Evolutionary conservation across 2,113 vertebrate species (phyloP), one percentile per base, ranked within the genome.

Genomic region (Ictalurus furcatus): DNA sequence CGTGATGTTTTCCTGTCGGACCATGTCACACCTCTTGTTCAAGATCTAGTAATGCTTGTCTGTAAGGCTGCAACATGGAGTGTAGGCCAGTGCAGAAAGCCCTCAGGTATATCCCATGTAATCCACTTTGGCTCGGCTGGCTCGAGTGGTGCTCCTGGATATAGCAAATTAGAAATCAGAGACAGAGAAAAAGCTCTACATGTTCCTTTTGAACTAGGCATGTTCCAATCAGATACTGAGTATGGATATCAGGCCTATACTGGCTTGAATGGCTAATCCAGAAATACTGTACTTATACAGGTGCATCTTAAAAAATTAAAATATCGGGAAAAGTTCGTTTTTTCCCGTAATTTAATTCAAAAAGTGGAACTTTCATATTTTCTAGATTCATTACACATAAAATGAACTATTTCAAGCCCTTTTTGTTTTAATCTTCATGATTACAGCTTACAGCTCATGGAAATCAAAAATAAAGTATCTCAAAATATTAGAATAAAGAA

Each of bases 71-170:
- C 92, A 99, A 93, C 92, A 98, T 96, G 0, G 98, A 98, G 93
- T 99, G 97, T 9, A 99, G 95, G 0, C 98, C 98, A 0, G 98
- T 98, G 94, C 98, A 99, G 95, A 99, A 99, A 5, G 98, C 98
- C 74, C 97, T 94, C 86, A 99, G 90, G 93, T 99, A 99, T 89
- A 99, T 97, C 12, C 98, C 98, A 94, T 98, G 96, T 84, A 98
- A 95, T 28, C 96, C 97, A 5, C 96, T 91, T 94, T 96, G 98
- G 89, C 93, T 96, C 74, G 95, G 96, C 93, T 97, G 98, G 91
- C 94, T 96, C 0, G 93, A 91, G 89, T 97, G 96, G 91, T 98
- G 97, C 76, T 99, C 98, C 98, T 99, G 90, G 84, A 94, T 91
- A 6, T 3, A 54, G 73, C 4, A 73, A 69, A 30, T 85, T 59